Evolutionary conservation across 2,797 vertebrate species (phyloP), one percentile per base, ranked within the genome.

Genomic region (Sciurus carolinensis): DNA sequence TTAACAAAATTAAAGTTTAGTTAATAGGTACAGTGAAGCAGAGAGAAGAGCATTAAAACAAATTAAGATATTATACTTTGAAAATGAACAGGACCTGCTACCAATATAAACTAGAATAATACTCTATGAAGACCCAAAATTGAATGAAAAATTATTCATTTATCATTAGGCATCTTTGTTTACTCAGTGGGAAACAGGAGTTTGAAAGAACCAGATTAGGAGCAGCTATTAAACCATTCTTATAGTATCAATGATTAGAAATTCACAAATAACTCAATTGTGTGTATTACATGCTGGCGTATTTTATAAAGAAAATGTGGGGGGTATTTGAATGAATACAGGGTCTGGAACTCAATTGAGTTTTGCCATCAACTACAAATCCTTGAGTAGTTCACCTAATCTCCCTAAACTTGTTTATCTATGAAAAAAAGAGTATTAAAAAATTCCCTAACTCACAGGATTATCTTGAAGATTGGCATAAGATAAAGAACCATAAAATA

Each of bases 321-420:
- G 28, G 1, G 50, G 15, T 54, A 76, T 71, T 85, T 67, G 15
- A 94, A 83, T 80, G 44, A 82, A 7, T 59, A 39, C 2, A 89
- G 15, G 39, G 67, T 86, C 92, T 89, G 42, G 18, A 72, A 95
- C 76, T 71, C 84, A 91, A 52, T 84, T 17, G 15, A 87, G 50
- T 83, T 95, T 28, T 39, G 8, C 39, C 30, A 54, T 36, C 59
- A 66, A 87, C 64, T 50, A 84, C 73, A 12, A 71, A 66, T 69
- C 1, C 36, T n/a, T 54, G 6, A 91, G 39, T 81, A 91, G 36
- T 11, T 85, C 52, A 76, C 13, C 93, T 92, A 64, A 91, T 81
- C 67, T 93, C 79, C 33, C 28, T n/a, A 87, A 91, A 96, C 73
- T 20, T 86, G 2, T 87, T 88, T 85, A 20, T 76, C 57, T 97